Percentiles rank a stretch among this genome's conserved stretches.
Evolutionary conservation across 2,113 vertebrate species (phyloP).

Genomic region (Malurus alboscapulatus): DNA sequence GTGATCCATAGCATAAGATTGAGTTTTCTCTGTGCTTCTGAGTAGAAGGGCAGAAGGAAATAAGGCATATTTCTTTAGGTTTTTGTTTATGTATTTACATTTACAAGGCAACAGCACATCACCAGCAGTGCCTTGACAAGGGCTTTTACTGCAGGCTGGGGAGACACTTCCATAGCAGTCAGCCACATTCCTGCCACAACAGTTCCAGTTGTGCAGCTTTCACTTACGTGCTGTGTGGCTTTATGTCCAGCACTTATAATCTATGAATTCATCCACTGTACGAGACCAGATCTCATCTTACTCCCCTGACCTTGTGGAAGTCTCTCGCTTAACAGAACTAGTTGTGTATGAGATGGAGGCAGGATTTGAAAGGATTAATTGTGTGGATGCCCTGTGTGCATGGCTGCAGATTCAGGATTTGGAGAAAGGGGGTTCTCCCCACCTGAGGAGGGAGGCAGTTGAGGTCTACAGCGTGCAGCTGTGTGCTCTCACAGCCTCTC

Average conservation of each 20-base stretch:
- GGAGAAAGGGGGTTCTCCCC: background rate
- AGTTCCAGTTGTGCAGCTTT: background rate
- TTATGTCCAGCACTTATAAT: background rate
- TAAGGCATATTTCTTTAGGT: background rate
- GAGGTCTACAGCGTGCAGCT: background rate
- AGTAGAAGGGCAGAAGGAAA: slow-evolving; percentile 8
- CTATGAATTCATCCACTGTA: background rate
- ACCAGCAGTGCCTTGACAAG: background rate
- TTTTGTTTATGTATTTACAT: background rate
- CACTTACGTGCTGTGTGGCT: background rate
- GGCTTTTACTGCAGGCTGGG: background rate
- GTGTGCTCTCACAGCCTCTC: background rate
- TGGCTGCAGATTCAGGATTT: background rate
- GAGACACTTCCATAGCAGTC: background rate
- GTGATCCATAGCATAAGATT: background rate
- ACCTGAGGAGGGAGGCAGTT: background rate
- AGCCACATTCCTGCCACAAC: background rate
- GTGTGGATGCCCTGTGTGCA: background rate
- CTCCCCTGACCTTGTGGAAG: background rate
- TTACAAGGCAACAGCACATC: background rate
- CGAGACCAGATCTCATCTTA: background rate
- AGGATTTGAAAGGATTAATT: background rate
- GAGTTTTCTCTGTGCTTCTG: background rate
- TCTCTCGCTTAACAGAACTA: background rate
- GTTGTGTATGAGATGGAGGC: background rate